Percentiles rank a stretch among this genome's conserved stretches.
These are phyloP conservation scores for Cuniculus paca DNA, from an alignment of 2,797 vertebrate genomes.

Conservation along the genomic window DNA sequence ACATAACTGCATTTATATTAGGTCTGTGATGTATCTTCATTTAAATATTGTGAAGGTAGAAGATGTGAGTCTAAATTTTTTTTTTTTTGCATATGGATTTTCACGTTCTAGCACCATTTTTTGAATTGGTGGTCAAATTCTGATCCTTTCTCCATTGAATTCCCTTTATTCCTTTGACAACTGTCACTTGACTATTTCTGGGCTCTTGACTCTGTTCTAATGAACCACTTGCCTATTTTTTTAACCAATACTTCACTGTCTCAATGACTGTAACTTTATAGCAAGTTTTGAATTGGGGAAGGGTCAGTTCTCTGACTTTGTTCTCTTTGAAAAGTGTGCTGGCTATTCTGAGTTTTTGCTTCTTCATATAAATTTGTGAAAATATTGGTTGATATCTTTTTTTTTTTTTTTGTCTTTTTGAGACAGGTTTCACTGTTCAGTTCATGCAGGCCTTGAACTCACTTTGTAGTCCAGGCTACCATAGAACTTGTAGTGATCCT, in stretches of 20 bases:
- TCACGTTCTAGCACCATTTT: neutral
- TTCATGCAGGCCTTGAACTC: neutral
- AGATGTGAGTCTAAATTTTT: neutral
- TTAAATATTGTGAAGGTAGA: neutral
- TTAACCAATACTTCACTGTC: neutral
- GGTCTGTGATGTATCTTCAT: neutral
- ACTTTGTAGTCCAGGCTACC: neutral
- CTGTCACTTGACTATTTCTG: neutral
- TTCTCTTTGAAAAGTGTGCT: neutral
- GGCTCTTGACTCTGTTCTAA: neutral
- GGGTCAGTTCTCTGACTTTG: neutral
- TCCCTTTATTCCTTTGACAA: neutral
- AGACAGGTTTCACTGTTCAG: neutral
- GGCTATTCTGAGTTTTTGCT: neutral
- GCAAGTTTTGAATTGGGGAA: neutral
- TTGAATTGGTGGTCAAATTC: neutral
- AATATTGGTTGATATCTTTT: neutral
- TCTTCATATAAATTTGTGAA: neutral
- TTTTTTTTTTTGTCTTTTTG: too few relatives aligned
- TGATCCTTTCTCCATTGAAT: neutral
- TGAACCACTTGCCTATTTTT: neutral
- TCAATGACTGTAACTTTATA: neutral
- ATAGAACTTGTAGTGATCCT: neutral
- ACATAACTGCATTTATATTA: neutral
- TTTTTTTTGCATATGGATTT: neutral